Evolutionary conservation across 2,888 invertebrate species (phyloP).

Genomic region (Pheosia gnoma): DNA sequence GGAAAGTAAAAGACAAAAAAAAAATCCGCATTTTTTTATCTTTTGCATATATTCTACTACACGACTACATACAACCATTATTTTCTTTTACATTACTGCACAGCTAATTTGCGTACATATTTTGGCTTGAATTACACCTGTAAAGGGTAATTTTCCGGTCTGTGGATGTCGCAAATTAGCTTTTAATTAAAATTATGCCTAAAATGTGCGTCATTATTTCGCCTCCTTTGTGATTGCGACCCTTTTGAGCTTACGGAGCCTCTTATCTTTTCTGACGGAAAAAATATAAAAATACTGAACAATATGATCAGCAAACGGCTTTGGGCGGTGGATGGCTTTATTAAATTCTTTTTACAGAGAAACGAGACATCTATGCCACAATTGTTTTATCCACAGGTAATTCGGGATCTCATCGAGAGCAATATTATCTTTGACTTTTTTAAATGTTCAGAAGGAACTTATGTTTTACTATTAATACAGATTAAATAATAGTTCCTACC

Average conservation of each 20-base stretch:
- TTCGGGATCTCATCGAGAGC: constrained; percentile 6
- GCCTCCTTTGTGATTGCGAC: constrained; percentile 67
- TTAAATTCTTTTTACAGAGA: constrained; percentile 22
- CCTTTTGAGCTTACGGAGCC: constrained; percentile 56
- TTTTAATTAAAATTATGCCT: constrained; percentile 76
- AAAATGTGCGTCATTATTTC: constrained; percentile 71
- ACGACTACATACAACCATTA: constrained; percentile 7
- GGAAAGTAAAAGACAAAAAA: no score
- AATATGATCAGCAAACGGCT: constrained; percentile 44
- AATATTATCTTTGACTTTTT: no score
- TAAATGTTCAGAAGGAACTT: no score
- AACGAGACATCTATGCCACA: constrained; percentile 1
- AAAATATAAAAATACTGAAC: constrained; percentile 57
- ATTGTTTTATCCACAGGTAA: constrained; percentile 12
- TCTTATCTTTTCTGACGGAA: constrained; percentile 59
- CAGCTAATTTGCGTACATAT: constrained; percentile 37
- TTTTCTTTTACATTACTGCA: constrained; percentile 12
- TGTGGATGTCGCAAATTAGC: constrained; percentile 69
- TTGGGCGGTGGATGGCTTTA: constrained; percentile 26
- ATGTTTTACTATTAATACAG: no score
- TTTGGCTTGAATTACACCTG: constrained; percentile 45
- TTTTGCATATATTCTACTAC: constrained; percentile 3
- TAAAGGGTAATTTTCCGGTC: constrained; percentile 62
- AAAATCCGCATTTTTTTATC: constrained; percentile 8
- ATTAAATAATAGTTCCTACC: no score